Percentiles rank a stretch among this genome's conserved stretches.
Evolutionary conservation across 1,140 invertebrate genomes (phyloP).

Genomic region (Caenorhabditis latens): DNA sequence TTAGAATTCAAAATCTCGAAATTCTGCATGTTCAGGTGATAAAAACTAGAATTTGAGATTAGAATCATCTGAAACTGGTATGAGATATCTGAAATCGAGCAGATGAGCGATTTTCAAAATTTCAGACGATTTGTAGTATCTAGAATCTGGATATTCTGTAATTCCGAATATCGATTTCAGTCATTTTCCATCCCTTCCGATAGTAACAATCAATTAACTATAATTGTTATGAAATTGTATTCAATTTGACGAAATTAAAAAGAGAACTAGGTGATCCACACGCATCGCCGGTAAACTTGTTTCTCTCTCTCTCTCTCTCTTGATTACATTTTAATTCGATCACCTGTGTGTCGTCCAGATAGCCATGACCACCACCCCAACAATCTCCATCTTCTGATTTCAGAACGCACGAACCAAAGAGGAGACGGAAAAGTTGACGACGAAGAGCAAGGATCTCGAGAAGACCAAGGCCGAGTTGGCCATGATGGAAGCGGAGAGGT

Average conservation of each 20-base stretch:
- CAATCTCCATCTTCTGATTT: slow-evolving; percentile 9
- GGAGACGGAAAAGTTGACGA: slow-evolving; percentile 38
- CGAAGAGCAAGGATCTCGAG: slow-evolving; percentile 8
- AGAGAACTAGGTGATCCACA: slow-evolving; percentile 13
- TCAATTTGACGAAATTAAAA: background rate
- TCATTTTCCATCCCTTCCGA: too few relatives aligned
- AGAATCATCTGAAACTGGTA: too few relatives aligned
- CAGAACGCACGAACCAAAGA: slow-evolving; percentile 49
- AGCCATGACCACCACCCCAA: background rate
- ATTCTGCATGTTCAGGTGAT: too few relatives aligned
- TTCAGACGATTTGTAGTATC: too few relatives aligned
- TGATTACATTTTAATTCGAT: slow-evolving; percentile 45
- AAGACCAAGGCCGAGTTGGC: slow-evolving; percentile 50
- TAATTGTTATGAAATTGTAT: slow-evolving; percentile 20
- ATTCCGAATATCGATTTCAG: too few relatives aligned
- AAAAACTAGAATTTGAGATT: too few relatives aligned
- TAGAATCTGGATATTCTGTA: too few relatives aligned
- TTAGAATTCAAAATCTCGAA: too few relatives aligned
- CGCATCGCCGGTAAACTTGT: slow-evolving; percentile 6
- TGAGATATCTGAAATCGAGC: too few relatives aligned
- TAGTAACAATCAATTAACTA: background rate
- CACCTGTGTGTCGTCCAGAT: background rate
- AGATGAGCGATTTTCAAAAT: too few relatives aligned
- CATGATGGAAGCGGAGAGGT: slow-evolving; percentile 47
- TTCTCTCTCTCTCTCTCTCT: background rate